Evolutionary conservation across 2,888 invertebrate species (phyloP), one percentile per base, ranked within the genome.

Genomic region (Zhuqinia jingwanae): DNA sequence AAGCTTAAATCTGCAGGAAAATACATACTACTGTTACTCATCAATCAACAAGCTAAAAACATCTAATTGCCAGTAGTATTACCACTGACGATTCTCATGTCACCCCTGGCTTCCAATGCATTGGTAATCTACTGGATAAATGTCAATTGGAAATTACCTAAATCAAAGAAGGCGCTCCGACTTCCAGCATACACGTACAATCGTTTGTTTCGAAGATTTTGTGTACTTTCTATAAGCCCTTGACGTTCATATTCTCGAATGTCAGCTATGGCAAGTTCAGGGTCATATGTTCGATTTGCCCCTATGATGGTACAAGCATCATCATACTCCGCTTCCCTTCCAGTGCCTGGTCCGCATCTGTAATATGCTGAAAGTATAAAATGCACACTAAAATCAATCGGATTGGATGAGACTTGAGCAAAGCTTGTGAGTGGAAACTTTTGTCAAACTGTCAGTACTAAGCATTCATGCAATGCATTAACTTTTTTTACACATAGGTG

Each of bases 121-220:
- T n/a, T n/a, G n/a, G n/a, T n/a, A n/a, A n/a, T n/a, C n/a, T n/a
- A n/a, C n/a, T n/a, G n/a, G n/a, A n/a, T n/a, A n/a, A n/a, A n/a
- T n/a, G n/a, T n/a, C n/a, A n/a, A n/a, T n/a, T n/a, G n/a, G n/a
- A n/a, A n/a, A n/a, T n/a, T 81, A 91, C 91, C 90, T 8, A 88
- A 60, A 45, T 87, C 88, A 80, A 91, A 91, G 30, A 90, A 85
- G 10, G 70, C 15, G 58, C 84, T 90, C 13, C 89, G 65, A 5
- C 85, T 80, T 27, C 90, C 90, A 30, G 90, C 88, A 79, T 89
- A 91, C 1, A 91, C 88, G 36, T 90, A 91, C 0, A 91, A 63
- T 17, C 84, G 73, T 63, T 90, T 90, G 30, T 90, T 87, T 42
- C 83, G 53, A 15, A 91, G 76, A 87, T 90, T 89, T 15, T 11